Evolutionary conservation across 2,888 invertebrate genomes (phyloP).

Genomic region (Campoplex nolae): DNA sequence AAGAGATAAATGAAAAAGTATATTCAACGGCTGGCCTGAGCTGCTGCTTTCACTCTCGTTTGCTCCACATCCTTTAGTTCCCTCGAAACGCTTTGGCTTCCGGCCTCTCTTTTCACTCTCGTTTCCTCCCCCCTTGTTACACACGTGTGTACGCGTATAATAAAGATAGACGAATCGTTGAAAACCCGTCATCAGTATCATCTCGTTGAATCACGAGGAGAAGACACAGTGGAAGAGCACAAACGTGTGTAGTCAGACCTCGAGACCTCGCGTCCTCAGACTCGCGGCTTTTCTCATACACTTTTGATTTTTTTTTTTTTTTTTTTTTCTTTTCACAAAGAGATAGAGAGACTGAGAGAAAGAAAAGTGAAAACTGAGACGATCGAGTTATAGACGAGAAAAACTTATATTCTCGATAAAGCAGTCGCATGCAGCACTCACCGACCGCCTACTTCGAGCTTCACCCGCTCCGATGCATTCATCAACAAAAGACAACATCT

Average conservation of each 20-base stretch:
- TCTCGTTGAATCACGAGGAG: constrained; percentile 51
- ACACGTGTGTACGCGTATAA: too few relatives aligned
- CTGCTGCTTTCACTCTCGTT: constrained; percentile 78
- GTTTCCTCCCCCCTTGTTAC: constrained; percentile 58
- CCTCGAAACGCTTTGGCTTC: constrained; percentile 57
- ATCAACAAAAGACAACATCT: constrained; percentile 51
- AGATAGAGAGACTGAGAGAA: constrained; percentile 22
- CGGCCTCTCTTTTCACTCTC: constrained; percentile 70
- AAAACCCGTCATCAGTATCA: constrained; percentile 34
- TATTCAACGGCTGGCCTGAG: constrained; percentile 14
- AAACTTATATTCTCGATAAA: constrained; percentile 42
- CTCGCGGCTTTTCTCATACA: constrained; percentile 14
- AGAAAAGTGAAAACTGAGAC: constrained; percentile 3
- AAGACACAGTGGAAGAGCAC: not conserved
- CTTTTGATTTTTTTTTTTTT: not conserved
- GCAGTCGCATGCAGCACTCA: not conserved
- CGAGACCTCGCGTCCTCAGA: not conserved
- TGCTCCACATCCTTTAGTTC: constrained; percentile 75
- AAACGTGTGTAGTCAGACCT: constrained; percentile 6
- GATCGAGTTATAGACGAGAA: constrained; percentile 52
- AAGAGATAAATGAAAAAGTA: not conserved
- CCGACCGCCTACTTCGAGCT: constrained; percentile 54
- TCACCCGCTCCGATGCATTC: constrained; percentile 38
- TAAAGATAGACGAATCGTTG: constrained; percentile 14
- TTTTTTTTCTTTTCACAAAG: not conserved